These are phyloP conservation scores for Prochilodus magdalenae DNA, from an alignment of 2,113 vertebrate genomes.

Conservation along the genomic window DNA sequence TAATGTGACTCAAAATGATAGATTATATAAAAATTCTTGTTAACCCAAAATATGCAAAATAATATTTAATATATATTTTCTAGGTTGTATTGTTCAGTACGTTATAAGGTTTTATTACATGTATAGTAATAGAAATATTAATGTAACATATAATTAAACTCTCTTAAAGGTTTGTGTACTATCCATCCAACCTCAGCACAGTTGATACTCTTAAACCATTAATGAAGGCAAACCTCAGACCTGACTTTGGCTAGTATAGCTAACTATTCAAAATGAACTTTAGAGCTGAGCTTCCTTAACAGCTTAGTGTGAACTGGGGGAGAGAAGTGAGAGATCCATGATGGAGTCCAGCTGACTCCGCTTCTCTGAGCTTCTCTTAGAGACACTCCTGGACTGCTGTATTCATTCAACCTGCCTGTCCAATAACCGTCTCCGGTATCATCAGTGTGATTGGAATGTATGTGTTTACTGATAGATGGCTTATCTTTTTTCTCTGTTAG, in stretches of 20 bases:
- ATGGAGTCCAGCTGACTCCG: not conserved
- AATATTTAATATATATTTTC: too few relatives aligned
- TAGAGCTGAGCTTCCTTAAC: not conserved
- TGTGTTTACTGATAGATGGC: slow-evolving; percentile 24
- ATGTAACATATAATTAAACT: too few relatives aligned
- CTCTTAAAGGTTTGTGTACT: too few relatives aligned
- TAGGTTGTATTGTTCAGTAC: too few relatives aligned
- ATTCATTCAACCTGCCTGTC: not conserved
- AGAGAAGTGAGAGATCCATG: not conserved
- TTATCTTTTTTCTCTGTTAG: slow-evolving; percentile 19
- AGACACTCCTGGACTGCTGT: too few relatives aligned
- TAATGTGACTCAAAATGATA: too few relatives aligned
- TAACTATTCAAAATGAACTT: not conserved
- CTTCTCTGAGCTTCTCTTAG: not conserved
- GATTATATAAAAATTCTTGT: too few relatives aligned
- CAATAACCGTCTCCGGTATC: not conserved
- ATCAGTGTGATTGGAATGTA: not conserved
- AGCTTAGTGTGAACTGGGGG: not conserved
- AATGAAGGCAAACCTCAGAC: not conserved
- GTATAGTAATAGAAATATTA: too few relatives aligned
- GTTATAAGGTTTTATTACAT: too few relatives aligned
- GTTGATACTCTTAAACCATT: not conserved
- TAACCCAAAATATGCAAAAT: too few relatives aligned
- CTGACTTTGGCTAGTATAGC: not conserved
- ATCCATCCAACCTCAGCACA: not conserved